Evolutionary conservation across 1,140 invertebrate species (phyloP), one percentile per base, ranked within the genome.

Genomic region (Drosophila lowei): DNA sequence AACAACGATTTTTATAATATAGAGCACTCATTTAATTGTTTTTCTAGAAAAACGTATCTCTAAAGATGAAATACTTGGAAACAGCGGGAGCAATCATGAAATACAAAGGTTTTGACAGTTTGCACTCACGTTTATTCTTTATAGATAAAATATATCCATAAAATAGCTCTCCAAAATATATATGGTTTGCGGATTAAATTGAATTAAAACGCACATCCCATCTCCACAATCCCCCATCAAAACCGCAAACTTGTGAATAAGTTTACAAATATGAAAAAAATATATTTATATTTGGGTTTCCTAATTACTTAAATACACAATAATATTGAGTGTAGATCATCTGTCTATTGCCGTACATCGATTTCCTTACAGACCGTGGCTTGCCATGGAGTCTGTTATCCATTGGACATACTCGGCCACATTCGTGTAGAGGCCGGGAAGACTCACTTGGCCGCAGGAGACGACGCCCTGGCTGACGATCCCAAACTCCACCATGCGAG

Each of bases 401-500:
- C 92, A 93, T 21, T 91, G 77, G 47, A 92, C 70, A 52, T 90
- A 92, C 25, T 89, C 65, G 0, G 76, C 74, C 1, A 92, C 90
- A 60, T 90, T 86, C 8, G 92, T 92, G 66, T 92, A 92, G 0
- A 92, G 72, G 2, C 90, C 92, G 5, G 92, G 92, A 11, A 91
- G 52, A 42, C 81, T 91, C 13, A 86, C 59, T 34, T 80, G 71
- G 0, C 92, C 92, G 44, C 93, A 93, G 13, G 79, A 73, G 6
- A 59, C 77, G 2, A 93, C 92, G 13, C 93, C 93, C 79, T 93
- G 92, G n/a, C 92, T 93, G 0, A 93, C 93, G 30, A 94, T 85
- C 1, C 93, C 92, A n/a, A 90, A 79, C 18, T 86, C 90, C 18
- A 91, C 79, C 83, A 88, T 79, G 30, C 79, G 72, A 21, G 68